A percentile compares a stretch with the other conserved stretches of the same genome.
Conservation (phyloP, 2,113 vertebrate species). For the Phodopus roborovskii region DNA sequence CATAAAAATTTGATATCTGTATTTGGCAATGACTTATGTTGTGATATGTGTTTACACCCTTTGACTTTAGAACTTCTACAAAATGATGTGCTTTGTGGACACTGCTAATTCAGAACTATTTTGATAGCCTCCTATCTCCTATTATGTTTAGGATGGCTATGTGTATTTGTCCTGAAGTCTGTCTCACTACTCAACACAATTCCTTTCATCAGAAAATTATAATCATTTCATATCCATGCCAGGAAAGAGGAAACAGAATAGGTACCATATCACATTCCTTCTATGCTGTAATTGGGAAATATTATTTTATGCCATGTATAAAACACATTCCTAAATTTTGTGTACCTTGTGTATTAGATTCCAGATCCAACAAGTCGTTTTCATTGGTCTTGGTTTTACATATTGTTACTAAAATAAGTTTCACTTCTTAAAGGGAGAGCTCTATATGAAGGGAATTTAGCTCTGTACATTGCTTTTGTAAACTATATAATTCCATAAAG, state of each 20-base stretch:
- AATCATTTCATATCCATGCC: background rate
- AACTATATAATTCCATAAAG: background rate
- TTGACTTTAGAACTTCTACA: background rate
- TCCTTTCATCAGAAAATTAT: background rate
- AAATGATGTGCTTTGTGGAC: background rate
- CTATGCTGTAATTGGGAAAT: background rate
- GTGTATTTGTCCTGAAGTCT: background rate
- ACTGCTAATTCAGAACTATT: background rate
- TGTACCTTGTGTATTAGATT: background rate
- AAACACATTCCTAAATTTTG: background rate
- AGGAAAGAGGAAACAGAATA: background rate
- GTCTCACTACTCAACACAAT: background rate
- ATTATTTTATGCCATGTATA: background rate
- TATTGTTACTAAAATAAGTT: background rate
- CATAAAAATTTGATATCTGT: background rate
- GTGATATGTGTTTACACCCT: background rate
- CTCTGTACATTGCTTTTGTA: background rate
- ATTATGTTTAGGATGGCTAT: background rate
- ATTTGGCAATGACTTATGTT: background rate
- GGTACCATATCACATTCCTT: background rate
- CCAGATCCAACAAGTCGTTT: background rate
- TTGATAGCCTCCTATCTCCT: background rate
- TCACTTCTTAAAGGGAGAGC: background rate
- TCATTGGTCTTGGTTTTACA: background rate
- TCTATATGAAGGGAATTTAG: background rate